Base-by-base conservation (phyloP, 1,140 invertebrate genomes). In the Drosophila ogumai region DNA sequence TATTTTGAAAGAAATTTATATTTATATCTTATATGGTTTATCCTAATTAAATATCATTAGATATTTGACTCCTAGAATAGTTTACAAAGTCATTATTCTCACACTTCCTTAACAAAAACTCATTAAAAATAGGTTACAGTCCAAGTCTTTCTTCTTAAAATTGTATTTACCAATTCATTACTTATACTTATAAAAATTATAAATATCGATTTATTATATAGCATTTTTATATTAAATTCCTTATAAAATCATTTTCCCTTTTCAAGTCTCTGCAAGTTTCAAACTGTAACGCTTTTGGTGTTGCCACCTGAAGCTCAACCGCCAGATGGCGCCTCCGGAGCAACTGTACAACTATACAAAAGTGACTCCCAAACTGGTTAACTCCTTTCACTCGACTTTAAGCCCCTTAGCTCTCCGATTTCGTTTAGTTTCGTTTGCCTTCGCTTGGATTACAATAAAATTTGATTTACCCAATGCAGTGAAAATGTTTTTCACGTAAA, bases 391-490 rank as follows among this genome's bases (percentile, higher is more conserved):
- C 67, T 71, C 0, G 36, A 46, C n/a, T 47, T 41, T 8, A 36
- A 46, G 40, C 54, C 34, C 8, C 12, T 25, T 1, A 25, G 8
- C 13, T 40, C 19, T 55, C 12, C 19, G 12, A 31, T 36, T 72
- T 50, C 32, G 28, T 34, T 57, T 41, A 8, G 22, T 40, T 47
- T 38, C 49, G 12, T 49, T 72, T 72, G 8, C n/a, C 7, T 49
- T 58, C 10, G 17, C 13, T 69, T 34, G 52, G 60, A 34, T 65
- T 46, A 52, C 54, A 66, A 55, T 75, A 44, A 19, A 65, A 44
- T 75, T 65, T 57, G 31, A 75, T 76, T 76, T 67, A 17, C 5
- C 44, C 55, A 15, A 59, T 73, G 54, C 69, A 46, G 69, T 58
- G 49, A 72, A 58, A 71, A 28, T 25, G 54, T 25, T 72, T 72